Evolutionary conservation across 1,140 invertebrate species (phyloP), one percentile per base, ranked within the genome.

Genomic region (Musca domestica): DNA sequence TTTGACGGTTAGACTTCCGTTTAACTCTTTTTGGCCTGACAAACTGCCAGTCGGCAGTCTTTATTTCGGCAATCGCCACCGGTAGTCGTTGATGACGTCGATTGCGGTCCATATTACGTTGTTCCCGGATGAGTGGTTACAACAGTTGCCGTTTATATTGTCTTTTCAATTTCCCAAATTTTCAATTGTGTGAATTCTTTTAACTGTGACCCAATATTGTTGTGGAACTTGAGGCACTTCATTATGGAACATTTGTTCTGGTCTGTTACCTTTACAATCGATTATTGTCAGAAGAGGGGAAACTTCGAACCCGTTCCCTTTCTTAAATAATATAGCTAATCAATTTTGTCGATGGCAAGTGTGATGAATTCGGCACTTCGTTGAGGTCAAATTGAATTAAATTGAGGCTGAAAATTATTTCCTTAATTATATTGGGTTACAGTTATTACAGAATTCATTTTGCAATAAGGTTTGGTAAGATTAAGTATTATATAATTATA

Each of bases 1-100:
- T 61, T n/a, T n/a, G 27, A 20, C 19, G 27, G 27, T 61, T 34
- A 17, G 34, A 61, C 56, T 61, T 61, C 56, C 56, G 56, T 61
- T 61, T 61, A 61, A 61, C 56, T 61, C 56, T 61, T 61, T 61
- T n/a, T n/a, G n/a, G n/a, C 27, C 27, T 15, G 25, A 27, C 14
- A 27, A 23, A 27, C 22, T 25, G n/a, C 23, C n/a, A 48, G 47
- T 48, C 17, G 15, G 15, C 17, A 15, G 47, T 15, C 47, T 30
- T 30, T 30, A 10, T 48, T 4, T 5, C 2, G 5, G 17, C 17
- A 9, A 15, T 48, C 47, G 17, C 17, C 12, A 15, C 9, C 48
- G 12, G 48, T 51, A 19, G 17, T 12, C 48, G 20, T 10, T 51
- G 6, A 19, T 22, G 20, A 20, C 12, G 48, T n/a, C 17, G 20